Conservation (phyloP, 2,113 vertebrate genomes). For the Callipepla squamata region DNA sequence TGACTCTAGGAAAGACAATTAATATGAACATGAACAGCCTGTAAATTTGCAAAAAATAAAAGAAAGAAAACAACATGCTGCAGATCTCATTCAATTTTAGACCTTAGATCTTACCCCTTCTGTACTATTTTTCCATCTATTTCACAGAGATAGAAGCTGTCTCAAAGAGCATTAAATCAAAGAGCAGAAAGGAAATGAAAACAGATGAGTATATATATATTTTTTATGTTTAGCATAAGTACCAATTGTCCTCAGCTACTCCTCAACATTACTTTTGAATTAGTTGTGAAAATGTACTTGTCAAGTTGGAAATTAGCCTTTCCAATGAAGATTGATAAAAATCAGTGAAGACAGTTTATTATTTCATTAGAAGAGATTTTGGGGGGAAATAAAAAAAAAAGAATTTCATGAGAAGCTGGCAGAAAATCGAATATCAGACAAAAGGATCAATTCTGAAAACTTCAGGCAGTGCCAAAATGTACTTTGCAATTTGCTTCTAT, state of each 20-base stretch:
- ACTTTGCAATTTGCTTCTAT: not conserved
- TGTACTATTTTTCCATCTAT: not conserved
- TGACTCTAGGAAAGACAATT: not conserved
- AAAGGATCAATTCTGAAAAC: not conserved
- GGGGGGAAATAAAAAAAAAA: too few relatives aligned
- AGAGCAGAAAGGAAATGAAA: not conserved
- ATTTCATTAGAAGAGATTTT: not conserved
- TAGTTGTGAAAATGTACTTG: not conserved
- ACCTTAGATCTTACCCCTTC: not conserved
- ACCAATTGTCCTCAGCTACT: not conserved
- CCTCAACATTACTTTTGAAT: not conserved
- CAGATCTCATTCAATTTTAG: not conserved
- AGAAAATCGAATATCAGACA: not conserved
- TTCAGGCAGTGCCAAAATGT: not conserved
- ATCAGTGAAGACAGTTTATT: not conserved
- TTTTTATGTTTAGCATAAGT: not conserved
- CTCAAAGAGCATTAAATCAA: not conserved
- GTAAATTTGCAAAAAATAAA: not conserved
- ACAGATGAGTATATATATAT: not conserved
- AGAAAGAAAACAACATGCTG: not conserved
- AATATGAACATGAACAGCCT: not conserved
- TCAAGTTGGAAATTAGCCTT: not conserved
- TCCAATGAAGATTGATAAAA: not conserved
- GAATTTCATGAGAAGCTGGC: not conserved
- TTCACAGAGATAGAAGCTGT: not conserved